Evolutionary conservation across 2,888 invertebrate genomes (phyloP).

Genomic region (Sphaeridia pumilis): DNA sequence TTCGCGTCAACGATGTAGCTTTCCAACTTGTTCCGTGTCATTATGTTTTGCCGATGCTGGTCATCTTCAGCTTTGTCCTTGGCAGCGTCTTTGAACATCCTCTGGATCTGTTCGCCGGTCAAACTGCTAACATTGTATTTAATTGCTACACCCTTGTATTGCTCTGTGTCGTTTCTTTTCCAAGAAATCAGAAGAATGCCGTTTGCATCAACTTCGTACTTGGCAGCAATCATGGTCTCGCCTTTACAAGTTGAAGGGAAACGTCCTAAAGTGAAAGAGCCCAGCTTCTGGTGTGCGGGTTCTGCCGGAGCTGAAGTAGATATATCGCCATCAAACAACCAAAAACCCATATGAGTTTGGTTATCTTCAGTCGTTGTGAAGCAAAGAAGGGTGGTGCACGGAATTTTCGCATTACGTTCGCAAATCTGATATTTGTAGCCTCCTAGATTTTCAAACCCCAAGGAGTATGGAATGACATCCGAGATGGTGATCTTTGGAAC

Average conservation of each 20-base stretch:
- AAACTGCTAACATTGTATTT: no score
- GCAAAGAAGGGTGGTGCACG: conserved; percentile 14
- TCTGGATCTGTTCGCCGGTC: not conserved
- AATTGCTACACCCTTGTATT: not conserved
- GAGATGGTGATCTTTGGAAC: no score
- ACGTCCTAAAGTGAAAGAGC: conserved; percentile 20
- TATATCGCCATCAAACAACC: conserved; percentile 24
- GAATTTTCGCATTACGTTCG: conserved; percentile 17
- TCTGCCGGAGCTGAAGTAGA: conserved; percentile 8
- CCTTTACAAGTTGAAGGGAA: no score
- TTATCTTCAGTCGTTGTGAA: conserved; percentile 23
- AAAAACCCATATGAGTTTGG: conserved; percentile 20
- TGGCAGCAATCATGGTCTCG: conserved; percentile 18
- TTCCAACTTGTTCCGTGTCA: not conserved
- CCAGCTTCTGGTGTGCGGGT: conserved; percentile 17
- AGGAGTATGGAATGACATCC: conserved; percentile 20
- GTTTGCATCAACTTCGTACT: conserved; percentile 17
- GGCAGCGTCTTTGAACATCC: not conserved
- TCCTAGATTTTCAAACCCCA: conserved; percentile 21
- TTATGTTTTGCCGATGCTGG: not conserved
- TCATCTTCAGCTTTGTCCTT: not conserved
- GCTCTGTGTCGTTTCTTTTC: conserved; percentile 12
- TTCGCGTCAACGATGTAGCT: not conserved
- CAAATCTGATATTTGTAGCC: conserved; percentile 17
- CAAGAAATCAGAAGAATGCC: conserved; percentile 21